Conservation (phyloP, 2,888 invertebrate genomes). For the Philhelius pedissequus region DNA sequence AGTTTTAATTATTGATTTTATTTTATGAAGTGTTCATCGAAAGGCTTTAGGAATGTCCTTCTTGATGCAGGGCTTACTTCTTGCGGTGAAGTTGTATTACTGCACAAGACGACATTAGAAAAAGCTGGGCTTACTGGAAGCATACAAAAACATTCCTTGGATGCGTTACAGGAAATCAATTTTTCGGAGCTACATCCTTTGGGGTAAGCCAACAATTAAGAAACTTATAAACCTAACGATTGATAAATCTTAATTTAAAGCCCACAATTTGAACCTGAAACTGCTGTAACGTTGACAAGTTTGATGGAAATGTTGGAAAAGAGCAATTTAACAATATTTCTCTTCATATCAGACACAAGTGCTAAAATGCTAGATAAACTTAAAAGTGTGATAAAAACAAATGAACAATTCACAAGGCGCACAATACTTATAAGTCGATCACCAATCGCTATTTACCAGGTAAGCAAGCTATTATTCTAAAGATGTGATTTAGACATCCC, state of each 20-base stretch:
- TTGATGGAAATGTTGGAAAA: slow-evolving; percentile 75
- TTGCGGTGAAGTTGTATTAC: slow-evolving; percentile 77
- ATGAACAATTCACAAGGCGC: slow-evolving; percentile 74
- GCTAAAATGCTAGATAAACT: slow-evolving; percentile 75
- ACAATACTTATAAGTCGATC: slow-evolving; percentile 77
- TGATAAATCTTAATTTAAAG: slow-evolving; percentile 63
- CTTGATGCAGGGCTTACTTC: slow-evolving; percentile 76
- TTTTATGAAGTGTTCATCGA: slow-evolving; percentile 74
- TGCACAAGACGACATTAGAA: slow-evolving; percentile 75
- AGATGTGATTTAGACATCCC: too few relatives aligned
- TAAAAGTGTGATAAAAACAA: slow-evolving; percentile 72
- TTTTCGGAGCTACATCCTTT: slow-evolving; percentile 78
- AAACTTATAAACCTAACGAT: neutral
- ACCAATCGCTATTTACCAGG: slow-evolving; percentile 78
- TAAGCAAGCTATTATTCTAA: neutral
- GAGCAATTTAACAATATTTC: slow-evolving; percentile 75
- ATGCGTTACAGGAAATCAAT: slow-evolving; percentile 76
- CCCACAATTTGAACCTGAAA: slow-evolving; percentile 77
- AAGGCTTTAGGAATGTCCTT: slow-evolving; percentile 77
- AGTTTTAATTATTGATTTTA: slow-evolving; percentile 52
- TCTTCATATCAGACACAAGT: slow-evolving; percentile 76
- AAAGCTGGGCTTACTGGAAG: slow-evolving; percentile 74
- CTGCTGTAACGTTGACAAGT: slow-evolving; percentile 75
- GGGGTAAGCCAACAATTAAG: slow-evolving; percentile 71
- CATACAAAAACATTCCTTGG: slow-evolving; percentile 73